Base-by-base conservation (phyloP, 92 coral and sea anemone species). In the Micromussa lordhowensis region DNA sequence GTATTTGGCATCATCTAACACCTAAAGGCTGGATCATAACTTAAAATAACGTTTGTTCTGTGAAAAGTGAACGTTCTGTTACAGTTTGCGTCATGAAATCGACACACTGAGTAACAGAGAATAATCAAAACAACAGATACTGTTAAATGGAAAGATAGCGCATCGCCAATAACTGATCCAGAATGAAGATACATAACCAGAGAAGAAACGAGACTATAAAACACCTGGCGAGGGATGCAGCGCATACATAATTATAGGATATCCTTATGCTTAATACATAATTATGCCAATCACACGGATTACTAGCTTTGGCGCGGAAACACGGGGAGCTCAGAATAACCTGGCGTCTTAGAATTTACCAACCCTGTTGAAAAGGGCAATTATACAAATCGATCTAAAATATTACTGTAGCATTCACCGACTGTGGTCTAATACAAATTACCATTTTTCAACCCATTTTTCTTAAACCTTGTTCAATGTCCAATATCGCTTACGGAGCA, bases 241-340 rank as follows among this genome's bases (percentile, higher is more conserved):
- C 34, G 34, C 32, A 26, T 9, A 30, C 13, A 10, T 5, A 34
- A 79, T 80, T 61, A 24, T 61, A 44, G 12, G 8, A 54, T 12
- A 44, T 81, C n/a, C 66, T 81, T 81, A 63, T 66, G 85, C 61
- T n/a, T n/a, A 29, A 73, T 10, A 16, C 26, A 32, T 73, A 66
- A 66, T 66, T 66, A 26, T 66, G 3, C 31, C 13, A 28, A 13
- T 34, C 30, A 74, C 48, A 53, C 3, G 24, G 18, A 22, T 21
- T 70, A 24, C 51, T 72, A 10, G 35, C 49, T 63, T 82, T 68
- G 64, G 86, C 77, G 86, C 86, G 18, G 32, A 80, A 59, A 57
- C 31, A 55, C 16, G 19, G 32, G 19, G 36, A 22, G 1, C 75
- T n/a, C 81, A 16, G 44, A 4, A 18, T 38, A 84, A 12, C 72